phyloP scores from a whole-genome alignment of 2,113 vertebrate genomes.

The Syngnathus scovelli region DNA sequence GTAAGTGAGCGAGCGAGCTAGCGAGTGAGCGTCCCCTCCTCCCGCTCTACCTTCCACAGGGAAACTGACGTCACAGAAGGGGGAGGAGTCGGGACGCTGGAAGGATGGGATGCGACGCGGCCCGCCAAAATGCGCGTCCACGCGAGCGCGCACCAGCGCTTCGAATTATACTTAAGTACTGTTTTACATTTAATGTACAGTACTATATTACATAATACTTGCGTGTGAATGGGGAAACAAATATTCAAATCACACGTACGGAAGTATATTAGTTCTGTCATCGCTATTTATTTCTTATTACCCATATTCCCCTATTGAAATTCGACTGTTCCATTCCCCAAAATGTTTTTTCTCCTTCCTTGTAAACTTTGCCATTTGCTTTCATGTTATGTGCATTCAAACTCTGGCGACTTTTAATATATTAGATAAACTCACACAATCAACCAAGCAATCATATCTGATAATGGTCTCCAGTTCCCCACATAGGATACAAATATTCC shows the following conservation, averaged over 20 bases:
- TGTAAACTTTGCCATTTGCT: neutral
- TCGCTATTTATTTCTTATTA: neutral
- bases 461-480: neutral
- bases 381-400: neutral
- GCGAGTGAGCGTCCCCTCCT: neutral
- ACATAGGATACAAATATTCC: neutral
- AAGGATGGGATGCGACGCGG: conserved; percentile 7
- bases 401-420: neutral
- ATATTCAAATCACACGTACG: too few species aligned
- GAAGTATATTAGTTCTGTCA: neutral
- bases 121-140: conserved; percentile 24
- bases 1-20: too few species aligned
- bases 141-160: too few species aligned
- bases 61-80: conserved; percentile 60
- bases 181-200: too few species aligned
- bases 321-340: neutral
- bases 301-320: neutral
- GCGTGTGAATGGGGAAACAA: too few species aligned
- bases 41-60: conserved; percentile 13
- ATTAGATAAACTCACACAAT: neutral
- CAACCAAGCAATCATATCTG: neutral
- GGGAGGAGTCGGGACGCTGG: conserved; percentile 52
- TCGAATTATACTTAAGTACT: too few species aligned
- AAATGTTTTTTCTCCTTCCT: neutral
- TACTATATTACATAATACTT: neutral